phyloP scores from a whole-genome alignment of 2,888 invertebrate species.

The Papilio gigon region DNA sequence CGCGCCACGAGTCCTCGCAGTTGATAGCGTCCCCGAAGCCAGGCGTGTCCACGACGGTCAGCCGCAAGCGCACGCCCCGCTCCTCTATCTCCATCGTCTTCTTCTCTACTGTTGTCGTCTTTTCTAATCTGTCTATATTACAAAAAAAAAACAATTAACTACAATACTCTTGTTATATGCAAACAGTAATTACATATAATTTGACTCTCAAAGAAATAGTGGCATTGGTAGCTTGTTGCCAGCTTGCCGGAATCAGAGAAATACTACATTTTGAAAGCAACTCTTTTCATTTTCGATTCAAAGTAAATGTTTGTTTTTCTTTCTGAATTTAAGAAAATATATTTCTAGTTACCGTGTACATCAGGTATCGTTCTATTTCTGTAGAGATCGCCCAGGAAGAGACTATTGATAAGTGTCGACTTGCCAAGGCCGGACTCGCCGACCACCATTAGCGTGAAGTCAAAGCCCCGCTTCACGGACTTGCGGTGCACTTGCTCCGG shows the following conservation, averaged over 20 bases:
- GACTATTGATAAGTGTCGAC: slow-evolving; percentile 96
- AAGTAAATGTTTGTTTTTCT: no score
- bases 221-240: no score
- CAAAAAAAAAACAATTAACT: neutral
- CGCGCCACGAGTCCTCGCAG: slow-evolving; percentile 96
- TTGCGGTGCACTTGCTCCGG: slow-evolving; percentile 98
- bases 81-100: slow-evolving; percentile 98
- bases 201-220: no score
- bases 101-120: slow-evolving; percentile 87
- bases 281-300: no score
- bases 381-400: slow-evolving; percentile 96
- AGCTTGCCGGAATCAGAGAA: no score
- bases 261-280: no score
- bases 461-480: slow-evolving; percentile 97
- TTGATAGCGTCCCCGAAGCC: slow-evolving; percentile 97
- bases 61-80: slow-evolving; percentile 92
- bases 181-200: neutral
- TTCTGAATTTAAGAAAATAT: neutral
- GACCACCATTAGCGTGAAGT: slow-evolving; percentile 98
- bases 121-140: slow-evolving; percentile 83
- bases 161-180: neutral
- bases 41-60: slow-evolving; percentile 98
- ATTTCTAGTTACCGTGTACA: slow-evolving; percentile 83
- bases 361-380: slow-evolving; percentile 90
- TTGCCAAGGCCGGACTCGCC: slow-evolving; percentile 97